Conservation (phyloP, 2,888 invertebrate species). For the Periphyllus acericola region DNA sequence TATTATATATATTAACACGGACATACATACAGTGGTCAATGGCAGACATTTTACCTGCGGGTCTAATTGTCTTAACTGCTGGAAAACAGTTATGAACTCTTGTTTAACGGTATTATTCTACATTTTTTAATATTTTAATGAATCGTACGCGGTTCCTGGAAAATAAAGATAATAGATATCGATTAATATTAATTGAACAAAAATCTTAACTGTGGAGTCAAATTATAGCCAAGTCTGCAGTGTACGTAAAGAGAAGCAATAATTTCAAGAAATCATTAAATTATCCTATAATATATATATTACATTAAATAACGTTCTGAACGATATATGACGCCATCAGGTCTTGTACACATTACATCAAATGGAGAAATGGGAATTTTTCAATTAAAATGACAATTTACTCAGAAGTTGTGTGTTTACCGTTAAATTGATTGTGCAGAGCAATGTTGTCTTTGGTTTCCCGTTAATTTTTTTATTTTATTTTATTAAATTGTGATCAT, state of each 20-base stretch:
- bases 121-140: not conserved
- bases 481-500: conserved; percentile 30
- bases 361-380: conserved; percentile 22
- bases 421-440: conserved; percentile 8
- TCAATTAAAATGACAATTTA: conserved; percentile 43
- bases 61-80: not conserved
- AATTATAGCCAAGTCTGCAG: not conserved
- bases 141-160: not conserved
- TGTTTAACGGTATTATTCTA: not conserved
- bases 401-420: conserved; percentile 40
- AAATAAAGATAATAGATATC: not conserved
- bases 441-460: conserved; percentile 15
- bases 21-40: not conserved
- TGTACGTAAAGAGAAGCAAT: not conserved
- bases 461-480: conserved; percentile 15
- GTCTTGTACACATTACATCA: not conserved
- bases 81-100: not conserved
- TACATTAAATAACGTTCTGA: not conserved
- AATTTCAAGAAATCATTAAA: too few species aligned
- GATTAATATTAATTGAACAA: not conserved
- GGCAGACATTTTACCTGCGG: not conserved
- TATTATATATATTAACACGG: too few species aligned
- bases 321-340: not conserved
- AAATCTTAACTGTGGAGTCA: not conserved
- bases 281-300: too few species aligned